Percentiles rank a stretch among this genome's conserved stretches.
These are phyloP conservation scores for Engraulis encrasicolus DNA, from an alignment of 2,113 vertebrate species.

Conservation along the genomic window DNA sequence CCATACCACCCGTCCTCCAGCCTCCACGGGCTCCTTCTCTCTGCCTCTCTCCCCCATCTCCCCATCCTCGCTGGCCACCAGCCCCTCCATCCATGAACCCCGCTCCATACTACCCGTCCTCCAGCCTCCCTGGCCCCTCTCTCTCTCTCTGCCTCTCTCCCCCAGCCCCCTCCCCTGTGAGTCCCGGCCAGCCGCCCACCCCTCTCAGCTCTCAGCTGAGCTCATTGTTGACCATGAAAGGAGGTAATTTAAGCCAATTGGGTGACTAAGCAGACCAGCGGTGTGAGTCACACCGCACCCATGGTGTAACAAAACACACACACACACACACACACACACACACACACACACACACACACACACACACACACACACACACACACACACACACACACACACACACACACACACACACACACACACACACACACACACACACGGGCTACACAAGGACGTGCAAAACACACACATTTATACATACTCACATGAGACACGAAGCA, in stretches of 20 bases:
- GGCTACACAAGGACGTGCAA: too few relatives aligned
- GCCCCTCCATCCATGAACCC: too few relatives aligned
- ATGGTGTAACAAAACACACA: conserved; percentile 48
- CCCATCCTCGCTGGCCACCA: too few relatives aligned
- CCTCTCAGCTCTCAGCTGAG: conserved; percentile 62
- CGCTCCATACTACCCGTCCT: too few relatives aligned
- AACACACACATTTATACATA: not conserved
- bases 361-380: too few relatives aligned
- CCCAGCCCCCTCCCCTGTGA: not conserved
- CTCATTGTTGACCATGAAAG: conserved; percentile 81
- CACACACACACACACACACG: not conserved
- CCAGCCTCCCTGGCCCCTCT: too few relatives aligned
- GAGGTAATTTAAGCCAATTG: conserved; percentile 74
- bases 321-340: not conserved
- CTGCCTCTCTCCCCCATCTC: too few relatives aligned
- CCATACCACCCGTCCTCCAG: too few relatives aligned
- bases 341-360: not conserved
- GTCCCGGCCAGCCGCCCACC: not conserved
- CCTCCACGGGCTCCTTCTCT: too few relatives aligned
- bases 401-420: not conserved
- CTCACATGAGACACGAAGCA: not conserved
- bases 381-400: not conserved
- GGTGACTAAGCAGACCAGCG: conserved; percentile 72
- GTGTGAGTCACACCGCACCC: conserved; percentile 68
- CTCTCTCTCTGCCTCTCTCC: conserved; percentile 44